Percentiles rank a stretch among this genome's conserved stretches.
These are phyloP conservation scores for Callimorpha dominula DNA, from an alignment of 2,888 invertebrate genomes.

Conservation along the genomic window DNA sequence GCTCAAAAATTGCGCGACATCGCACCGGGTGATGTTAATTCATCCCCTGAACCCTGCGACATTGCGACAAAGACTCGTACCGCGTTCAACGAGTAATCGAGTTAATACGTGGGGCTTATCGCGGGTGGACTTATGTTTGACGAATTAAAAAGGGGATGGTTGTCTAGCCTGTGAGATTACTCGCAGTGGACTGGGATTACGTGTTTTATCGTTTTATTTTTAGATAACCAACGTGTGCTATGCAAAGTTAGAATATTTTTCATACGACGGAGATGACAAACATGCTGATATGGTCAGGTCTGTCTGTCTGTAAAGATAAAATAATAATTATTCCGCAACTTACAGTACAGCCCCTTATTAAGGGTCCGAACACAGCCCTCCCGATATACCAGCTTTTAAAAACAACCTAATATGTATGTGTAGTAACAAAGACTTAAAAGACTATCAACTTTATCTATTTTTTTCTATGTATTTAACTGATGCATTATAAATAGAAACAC, in stretches of 20 bases:
- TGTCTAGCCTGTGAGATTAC: conserved; percentile 20
- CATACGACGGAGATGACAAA: neutral
- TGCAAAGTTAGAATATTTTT: neutral
- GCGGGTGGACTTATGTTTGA: conserved; percentile 71
- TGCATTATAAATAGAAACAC: too few relatives aligned
- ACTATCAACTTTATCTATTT: too few relatives aligned
- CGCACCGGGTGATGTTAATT: conserved; percentile 27
- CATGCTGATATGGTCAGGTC: neutral
- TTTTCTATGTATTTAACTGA: too few relatives aligned
- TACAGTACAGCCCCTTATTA: neutral
- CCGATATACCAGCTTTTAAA: too few relatives aligned
- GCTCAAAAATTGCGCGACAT: neutral
- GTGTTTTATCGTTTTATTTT: neutral
- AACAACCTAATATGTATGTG: too few relatives aligned
- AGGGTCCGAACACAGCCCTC: neutral
- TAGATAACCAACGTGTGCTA: neutral
- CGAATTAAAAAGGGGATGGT: conserved; percentile 73
- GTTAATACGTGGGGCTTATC: conserved; percentile 66
- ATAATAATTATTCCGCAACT: too few relatives aligned
- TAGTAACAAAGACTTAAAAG: too few relatives aligned
- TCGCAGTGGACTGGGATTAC: neutral
- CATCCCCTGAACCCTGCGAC: conserved; percentile 34
- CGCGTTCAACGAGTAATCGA: conserved; percentile 65
- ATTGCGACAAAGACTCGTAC: conserved; percentile 56
- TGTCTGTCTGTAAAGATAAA: too few relatives aligned